These are phyloP conservation scores for Betta splendens DNA, from an alignment of 2,797 vertebrate species.

Conservation along the genomic window DNA sequence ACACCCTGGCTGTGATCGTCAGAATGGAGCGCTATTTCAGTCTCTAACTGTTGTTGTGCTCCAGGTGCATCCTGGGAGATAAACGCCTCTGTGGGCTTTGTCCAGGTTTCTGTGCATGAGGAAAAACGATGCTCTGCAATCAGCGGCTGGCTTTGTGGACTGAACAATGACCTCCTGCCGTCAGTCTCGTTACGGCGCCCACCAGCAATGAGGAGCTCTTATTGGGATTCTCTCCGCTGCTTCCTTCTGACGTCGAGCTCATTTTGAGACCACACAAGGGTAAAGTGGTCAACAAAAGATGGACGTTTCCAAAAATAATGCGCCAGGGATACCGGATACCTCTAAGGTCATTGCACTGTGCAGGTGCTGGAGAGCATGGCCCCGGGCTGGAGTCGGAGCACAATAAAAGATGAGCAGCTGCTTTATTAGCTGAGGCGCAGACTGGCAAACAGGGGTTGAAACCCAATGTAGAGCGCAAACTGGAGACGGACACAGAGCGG, in stretches of 20 bases:
- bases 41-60: constrained; percentile 10
- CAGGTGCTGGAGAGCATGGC: neutral
- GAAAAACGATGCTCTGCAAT: constrained; percentile 53
- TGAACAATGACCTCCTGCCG: constrained; percentile 61
- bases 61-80: constrained; percentile 35
- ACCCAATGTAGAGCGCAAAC: constrained; percentile 17
- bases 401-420: constrained; percentile 25
- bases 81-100: constrained; percentile 7
- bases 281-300: neutral
- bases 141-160: constrained; percentile 46
- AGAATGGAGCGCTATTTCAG: constrained; percentile 15
- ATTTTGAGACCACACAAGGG: neutral
- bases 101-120: constrained; percentile 4
- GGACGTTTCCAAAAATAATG: neutral
- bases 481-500: neutral
- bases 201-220: too few relatives aligned
- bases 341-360: constrained; percentile 5
- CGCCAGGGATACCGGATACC: constrained; percentile 18
- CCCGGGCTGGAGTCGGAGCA: constrained; percentile 9
- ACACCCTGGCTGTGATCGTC: constrained; percentile 1
- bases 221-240: neutral
- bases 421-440: neutral
- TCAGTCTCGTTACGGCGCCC: constrained; percentile 7
- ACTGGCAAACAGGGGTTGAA: constrained; percentile 3
- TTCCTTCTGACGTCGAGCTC: neutral